phyloP scores from a whole-genome alignment of 2,888 invertebrate species.

The Melitaea athalia region DNA sequence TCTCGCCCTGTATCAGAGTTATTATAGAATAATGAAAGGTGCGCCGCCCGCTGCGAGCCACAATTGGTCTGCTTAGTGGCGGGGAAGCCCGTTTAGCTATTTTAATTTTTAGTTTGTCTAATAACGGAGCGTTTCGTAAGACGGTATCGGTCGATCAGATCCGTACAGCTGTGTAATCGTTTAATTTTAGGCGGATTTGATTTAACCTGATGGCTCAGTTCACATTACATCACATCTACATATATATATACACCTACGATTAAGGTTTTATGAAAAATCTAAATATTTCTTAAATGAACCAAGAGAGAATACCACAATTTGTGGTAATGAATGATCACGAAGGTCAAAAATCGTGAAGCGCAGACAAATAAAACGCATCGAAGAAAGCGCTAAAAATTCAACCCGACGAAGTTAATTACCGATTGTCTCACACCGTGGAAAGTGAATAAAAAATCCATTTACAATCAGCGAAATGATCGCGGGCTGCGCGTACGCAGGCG shows the following conservation, averaged over 20 bases:
- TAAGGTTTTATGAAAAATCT: too few species aligned
- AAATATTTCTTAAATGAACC: too few species aligned
- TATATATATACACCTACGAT: too few species aligned
- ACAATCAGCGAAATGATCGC: constrained; percentile 40
- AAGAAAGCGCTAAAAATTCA: neutral
- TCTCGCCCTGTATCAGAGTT: constrained; percentile 73
- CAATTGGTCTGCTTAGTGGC: constrained; percentile 81
- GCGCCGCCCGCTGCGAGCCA: constrained; percentile 78
- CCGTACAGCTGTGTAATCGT: constrained; percentile 36
- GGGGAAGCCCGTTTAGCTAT: constrained; percentile 75
- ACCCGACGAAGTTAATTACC: constrained; percentile 7
- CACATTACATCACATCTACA: neutral
- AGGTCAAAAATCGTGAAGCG: neutral
- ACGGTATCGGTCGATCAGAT: constrained; percentile 58
- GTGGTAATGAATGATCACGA: neutral
- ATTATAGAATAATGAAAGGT: constrained; percentile 82
- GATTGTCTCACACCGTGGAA: constrained; percentile 18
- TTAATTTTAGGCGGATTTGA: constrained; percentile 35
- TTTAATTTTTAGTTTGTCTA: constrained; percentile 82
- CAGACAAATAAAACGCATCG: neutral
- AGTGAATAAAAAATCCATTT: constrained; percentile 38
- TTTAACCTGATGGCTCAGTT: constrained; percentile 31
- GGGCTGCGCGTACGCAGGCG: constrained; percentile 45
- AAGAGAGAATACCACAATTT: neutral
- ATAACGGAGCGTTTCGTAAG: constrained; percentile 77